phyloP scores from a whole-genome alignment of 2,888 invertebrate genomes.

The Pammene aurita region DNA sequence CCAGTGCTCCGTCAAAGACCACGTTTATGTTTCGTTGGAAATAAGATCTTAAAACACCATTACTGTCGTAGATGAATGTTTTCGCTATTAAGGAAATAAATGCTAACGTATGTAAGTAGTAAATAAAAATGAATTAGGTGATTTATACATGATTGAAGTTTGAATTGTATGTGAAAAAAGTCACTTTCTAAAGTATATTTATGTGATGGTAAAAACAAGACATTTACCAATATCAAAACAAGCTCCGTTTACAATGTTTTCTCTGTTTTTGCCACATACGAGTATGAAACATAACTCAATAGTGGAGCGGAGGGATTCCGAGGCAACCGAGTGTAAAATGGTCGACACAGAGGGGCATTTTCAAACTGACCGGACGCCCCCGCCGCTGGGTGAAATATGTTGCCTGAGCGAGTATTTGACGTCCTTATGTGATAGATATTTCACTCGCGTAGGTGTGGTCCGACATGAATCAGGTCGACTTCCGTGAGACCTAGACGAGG shows the following conservation, averaged over 20 bases:
- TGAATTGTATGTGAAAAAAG: too few relatives aligned
- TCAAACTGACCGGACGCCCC: constrained; percentile 72
- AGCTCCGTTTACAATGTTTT: constrained; percentile 46
- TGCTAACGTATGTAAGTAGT: too few relatives aligned
- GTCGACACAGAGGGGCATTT: constrained; percentile 73
- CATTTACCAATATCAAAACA: constrained; percentile 24
- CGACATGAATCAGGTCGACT: constrained; percentile 15
- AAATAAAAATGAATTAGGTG: too few relatives aligned
- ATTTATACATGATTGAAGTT: too few relatives aligned
- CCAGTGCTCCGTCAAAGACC: constrained; percentile 69
- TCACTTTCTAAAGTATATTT: background rate
- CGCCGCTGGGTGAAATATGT: constrained; percentile 63
- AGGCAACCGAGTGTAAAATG: constrained; percentile 76
- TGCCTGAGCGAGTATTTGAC: constrained; percentile 59
- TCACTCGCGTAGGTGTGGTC: constrained; percentile 27
- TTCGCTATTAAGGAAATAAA: too few relatives aligned
- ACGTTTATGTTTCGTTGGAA: constrained; percentile 67
- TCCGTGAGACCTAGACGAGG: constrained; percentile 1
- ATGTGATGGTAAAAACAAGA: background rate
- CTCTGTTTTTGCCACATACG: constrained; percentile 52
- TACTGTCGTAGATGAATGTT: too few relatives aligned
- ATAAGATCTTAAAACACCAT: constrained; percentile 34
- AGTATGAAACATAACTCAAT: constrained; percentile 77
- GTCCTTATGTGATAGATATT: constrained; percentile 49
- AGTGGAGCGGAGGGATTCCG: constrained; percentile 68